Evolutionary conservation across 2,888 invertebrate species (phyloP).

Genomic region (Coelinius sp.): DNA sequence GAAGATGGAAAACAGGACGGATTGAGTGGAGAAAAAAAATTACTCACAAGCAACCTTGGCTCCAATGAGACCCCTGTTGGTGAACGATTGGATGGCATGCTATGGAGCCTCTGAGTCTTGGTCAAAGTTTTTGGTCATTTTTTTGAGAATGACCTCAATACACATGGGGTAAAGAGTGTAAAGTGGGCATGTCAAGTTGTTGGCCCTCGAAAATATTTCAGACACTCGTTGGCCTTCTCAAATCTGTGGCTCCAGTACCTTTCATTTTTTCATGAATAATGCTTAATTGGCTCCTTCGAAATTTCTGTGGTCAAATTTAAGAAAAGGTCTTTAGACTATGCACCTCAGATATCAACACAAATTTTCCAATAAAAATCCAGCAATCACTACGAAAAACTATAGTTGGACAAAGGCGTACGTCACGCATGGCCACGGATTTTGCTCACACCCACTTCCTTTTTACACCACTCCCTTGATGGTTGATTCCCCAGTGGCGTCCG

Average conservation of each 20-base stretch:
- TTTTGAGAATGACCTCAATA: conserved; percentile 11
- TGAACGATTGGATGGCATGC: conserved; percentile 2
- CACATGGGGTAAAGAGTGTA: conserved; percentile 30
- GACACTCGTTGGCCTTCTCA: conserved; percentile 46
- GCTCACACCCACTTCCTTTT: conserved; percentile 71
- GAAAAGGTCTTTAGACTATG: too few relatives aligned
- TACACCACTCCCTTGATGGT: conserved; percentile 68
- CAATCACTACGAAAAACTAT: background rate
- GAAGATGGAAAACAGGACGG: conserved; percentile 13
- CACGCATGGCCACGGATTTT: conserved; percentile 67
- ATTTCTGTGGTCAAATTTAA: background rate
- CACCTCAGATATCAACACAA: too few relatives aligned
- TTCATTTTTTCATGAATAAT: background rate
- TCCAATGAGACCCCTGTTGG: conserved; percentile 28
- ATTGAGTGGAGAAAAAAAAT: conserved; percentile 33
- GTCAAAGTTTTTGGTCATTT: background rate
- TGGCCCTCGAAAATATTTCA: conserved; percentile 39
- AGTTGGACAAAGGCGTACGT: conserved; percentile 46
- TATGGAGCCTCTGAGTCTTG: background rate
- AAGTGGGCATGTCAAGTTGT: conserved; percentile 36
- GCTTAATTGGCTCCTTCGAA: background rate
- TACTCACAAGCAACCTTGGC: conserved; percentile 24
- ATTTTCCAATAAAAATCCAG: background rate
- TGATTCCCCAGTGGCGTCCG: conserved; percentile 19
- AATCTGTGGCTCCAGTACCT: background rate